Evolutionary conservation across 2,113 vertebrate species (phyloP).

Genomic region (Spheniscus mendiculus): DNA sequence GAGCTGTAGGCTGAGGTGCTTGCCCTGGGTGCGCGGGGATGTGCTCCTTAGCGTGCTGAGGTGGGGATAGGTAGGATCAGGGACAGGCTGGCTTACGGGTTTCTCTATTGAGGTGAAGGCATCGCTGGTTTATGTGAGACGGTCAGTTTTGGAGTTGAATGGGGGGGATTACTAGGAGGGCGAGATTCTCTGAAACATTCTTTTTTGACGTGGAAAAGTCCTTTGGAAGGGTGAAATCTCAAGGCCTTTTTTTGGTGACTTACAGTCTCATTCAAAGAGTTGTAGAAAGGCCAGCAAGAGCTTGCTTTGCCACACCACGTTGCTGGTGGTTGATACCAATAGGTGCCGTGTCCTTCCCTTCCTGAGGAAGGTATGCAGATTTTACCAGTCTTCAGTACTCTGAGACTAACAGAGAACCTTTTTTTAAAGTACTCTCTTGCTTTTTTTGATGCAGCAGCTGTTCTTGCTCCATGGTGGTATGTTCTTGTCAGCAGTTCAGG

Average conservation of each 20-base stretch:
- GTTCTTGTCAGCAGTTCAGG: not conserved
- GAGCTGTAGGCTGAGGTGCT: not conserved
- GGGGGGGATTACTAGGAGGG: not conserved
- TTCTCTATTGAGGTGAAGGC: not conserved
- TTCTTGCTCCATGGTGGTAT: not conserved
- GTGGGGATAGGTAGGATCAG: not conserved
- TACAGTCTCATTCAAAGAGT: not conserved
- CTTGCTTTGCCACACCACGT: accelerated
- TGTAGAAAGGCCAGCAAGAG: not conserved
- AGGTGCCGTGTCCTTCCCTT: not conserved
- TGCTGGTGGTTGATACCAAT: not conserved
- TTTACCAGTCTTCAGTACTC: not conserved
- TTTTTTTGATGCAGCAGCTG: not conserved
- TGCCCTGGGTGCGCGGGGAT: not conserved
- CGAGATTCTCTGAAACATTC: not conserved
- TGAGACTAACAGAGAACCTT: not conserved
- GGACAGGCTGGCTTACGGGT: not conserved
- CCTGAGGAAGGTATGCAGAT: not conserved
- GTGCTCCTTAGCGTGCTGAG: not conserved
- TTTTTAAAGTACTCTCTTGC: not conserved
- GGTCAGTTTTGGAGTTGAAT: not conserved
- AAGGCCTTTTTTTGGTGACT: not conserved
- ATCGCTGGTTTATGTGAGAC: not conserved
- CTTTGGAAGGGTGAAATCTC: not conserved
- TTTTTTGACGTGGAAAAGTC: not conserved